Conservation (phyloP, 2,113 vertebrate species). For the Hippotragus niger region DNA sequence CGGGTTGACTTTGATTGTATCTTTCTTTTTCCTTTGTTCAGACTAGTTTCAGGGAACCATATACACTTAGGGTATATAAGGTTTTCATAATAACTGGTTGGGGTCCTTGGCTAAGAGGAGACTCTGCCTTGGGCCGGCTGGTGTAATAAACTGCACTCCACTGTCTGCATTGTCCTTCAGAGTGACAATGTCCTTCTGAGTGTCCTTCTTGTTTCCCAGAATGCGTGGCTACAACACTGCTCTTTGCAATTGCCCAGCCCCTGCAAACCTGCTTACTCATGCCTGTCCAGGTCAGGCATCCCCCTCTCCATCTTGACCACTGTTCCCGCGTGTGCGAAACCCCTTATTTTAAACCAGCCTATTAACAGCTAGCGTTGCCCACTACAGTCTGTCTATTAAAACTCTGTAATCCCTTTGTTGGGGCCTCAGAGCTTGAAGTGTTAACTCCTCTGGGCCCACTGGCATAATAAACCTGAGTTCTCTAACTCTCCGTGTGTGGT, state of each 20-base stretch:
- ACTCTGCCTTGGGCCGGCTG: not conserved
- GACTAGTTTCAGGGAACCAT: not conserved
- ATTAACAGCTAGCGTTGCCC: not conserved
- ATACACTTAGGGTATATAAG: not conserved
- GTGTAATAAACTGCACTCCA: not conserved
- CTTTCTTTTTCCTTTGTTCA: not conserved
- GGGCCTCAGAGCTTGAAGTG: not conserved
- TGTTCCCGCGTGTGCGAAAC: accelerated
- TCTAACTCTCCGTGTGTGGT: not conserved
- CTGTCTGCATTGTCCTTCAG: not conserved
- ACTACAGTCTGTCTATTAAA: not conserved
- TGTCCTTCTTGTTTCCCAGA: not conserved
- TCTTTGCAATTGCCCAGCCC: not conserved
- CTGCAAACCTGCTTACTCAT: not conserved
- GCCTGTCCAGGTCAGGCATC: not conserved
- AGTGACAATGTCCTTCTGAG: not conserved
- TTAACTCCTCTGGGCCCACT: not conserved
- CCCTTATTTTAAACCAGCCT: not conserved
- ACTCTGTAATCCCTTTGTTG: not conserved
- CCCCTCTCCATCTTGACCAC: not conserved
- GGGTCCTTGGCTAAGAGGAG: not conserved
- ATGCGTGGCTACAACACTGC: not conserved
- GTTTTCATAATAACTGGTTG: not conserved
- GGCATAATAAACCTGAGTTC: not conserved
- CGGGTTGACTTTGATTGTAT: not conserved